Conservation (phyloP, 2,113 vertebrate genomes). For the Epinephelus lanceolatus region DNA sequence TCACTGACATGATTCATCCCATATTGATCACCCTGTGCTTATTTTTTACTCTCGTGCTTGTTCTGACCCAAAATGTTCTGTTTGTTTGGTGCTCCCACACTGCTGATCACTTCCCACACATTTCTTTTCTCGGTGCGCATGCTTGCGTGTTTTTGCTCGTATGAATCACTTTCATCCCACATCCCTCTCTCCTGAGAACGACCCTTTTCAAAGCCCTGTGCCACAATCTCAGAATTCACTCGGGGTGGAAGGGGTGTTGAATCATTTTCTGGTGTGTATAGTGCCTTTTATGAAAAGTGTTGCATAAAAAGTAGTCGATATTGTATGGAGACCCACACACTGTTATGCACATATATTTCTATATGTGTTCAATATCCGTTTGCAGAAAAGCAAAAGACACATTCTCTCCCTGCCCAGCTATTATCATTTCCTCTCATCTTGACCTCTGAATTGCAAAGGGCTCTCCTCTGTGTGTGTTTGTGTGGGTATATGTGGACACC, state of each 20-base stretch:
- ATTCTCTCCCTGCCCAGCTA: background rate
- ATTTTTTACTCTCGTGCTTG: slow-evolving; percentile 23
- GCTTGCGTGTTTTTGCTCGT: slow-evolving; percentile 20
- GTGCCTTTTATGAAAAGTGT: background rate
- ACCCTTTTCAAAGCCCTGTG: slow-evolving; percentile 50
- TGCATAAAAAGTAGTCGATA: background rate
- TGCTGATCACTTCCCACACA: slow-evolving; percentile 68
- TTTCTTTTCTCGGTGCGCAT: slow-evolving; percentile 61
- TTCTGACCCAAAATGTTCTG: slow-evolving; percentile 39
- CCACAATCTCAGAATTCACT: slow-evolving; percentile 41
- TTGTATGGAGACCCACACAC: background rate
- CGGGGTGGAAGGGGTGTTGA: background rate
- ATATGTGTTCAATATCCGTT: background rate
- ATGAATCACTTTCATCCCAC: slow-evolving; percentile 73
- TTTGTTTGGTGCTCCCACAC: slow-evolving; percentile 44
- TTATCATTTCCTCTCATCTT: background rate
- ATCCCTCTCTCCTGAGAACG: slow-evolving; percentile 49
- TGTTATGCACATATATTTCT: background rate
- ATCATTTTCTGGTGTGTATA: slow-evolving; percentile 4
- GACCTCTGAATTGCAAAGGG: background rate
- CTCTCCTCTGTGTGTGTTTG: background rate
- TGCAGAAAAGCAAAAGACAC: background rate
- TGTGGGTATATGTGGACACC: background rate
- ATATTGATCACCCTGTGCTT: slow-evolving; percentile 36
- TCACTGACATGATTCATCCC: slow-evolving; percentile 48